Conservation (phyloP, 64 coral and sea anemone genomes). For the Montipora capricornis region DNA sequence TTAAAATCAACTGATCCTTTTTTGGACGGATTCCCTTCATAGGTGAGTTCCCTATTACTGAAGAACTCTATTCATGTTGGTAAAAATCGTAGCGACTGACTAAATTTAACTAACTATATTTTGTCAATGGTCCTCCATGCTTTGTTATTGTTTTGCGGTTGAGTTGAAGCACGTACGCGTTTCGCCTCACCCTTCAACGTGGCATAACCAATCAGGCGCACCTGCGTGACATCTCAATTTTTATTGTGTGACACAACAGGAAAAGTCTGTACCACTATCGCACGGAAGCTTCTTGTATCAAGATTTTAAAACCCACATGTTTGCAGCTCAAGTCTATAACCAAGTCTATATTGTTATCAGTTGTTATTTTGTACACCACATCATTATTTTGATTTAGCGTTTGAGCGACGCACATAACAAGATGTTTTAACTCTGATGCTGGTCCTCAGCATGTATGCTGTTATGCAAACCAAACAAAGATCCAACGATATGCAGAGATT, state of each 20-base stretch:
- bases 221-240: neutral
- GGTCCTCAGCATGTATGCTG: neutral
- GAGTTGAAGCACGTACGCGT: constrained; percentile 11
- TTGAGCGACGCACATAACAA: too few species aligned
- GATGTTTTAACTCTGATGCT: neutral
- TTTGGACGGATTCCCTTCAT: too few species aligned
- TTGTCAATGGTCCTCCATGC: neutral
- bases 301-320: too few species aligned
- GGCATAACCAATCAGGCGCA: constrained; percentile 4
- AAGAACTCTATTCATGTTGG: neutral
- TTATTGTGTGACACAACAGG: constrained; percentile 2
- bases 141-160: constrained; percentile 52
- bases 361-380: too few species aligned
- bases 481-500: neutral
- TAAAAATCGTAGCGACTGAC: neutral
- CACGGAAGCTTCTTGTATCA: too few species aligned
- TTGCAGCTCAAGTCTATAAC: too few species aligned
- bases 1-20: neutral
- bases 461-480: neutral
- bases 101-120: neutral
- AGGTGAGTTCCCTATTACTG: too few species aligned
- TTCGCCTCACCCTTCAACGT: neutral
- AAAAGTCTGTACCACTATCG: neutral
- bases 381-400: too few species aligned
- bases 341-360: too few species aligned